Evolutionary conservation across 2,797 vertebrate genomes (phyloP).

Genomic region (Eospalax fontanierii): DNA sequence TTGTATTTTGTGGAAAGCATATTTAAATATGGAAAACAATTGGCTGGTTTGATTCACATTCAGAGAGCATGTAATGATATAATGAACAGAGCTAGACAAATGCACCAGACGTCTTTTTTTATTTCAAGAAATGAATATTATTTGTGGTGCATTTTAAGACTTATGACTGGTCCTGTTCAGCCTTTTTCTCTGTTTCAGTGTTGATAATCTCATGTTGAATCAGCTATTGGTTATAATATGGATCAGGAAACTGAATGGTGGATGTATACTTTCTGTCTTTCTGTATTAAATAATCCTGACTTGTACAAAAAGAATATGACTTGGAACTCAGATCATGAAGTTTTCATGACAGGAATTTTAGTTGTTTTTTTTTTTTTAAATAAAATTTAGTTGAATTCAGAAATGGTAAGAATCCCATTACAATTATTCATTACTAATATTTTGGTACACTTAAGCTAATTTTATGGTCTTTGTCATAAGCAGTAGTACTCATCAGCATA

Average conservation of each 20-base stretch:
- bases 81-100: not conserved
- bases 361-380: not conserved
- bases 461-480: constrained; percentile 72
- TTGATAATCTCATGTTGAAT: constrained; percentile 71
- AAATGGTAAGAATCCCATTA: constrained; percentile 74
- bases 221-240: constrained; percentile 64
- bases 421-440: constrained; percentile 78
- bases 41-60: constrained; percentile 59
- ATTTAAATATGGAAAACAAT: constrained; percentile 62
- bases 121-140: constrained; percentile 46
- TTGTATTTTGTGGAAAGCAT: constrained; percentile 57
- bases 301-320: constrained; percentile 78
- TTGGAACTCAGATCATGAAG: constrained; percentile 77
- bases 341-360: constrained; percentile 77
- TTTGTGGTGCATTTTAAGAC: constrained; percentile 47
- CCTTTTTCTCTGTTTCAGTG: constrained; percentile 6
- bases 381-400: constrained; percentile 69
- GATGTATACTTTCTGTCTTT: constrained; percentile 74
- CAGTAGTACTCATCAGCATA: constrained; percentile 69
- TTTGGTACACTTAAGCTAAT: constrained; percentile 35
- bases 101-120: constrained; percentile 68
- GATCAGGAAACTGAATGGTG: constrained; percentile 71
- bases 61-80: not conserved
- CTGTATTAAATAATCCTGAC: constrained; percentile 75
- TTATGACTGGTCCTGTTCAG: constrained; percentile 16